Conservation (phyloP, 2,888 invertebrate genomes). For the Leptodirus hochenwartii region DNA sequence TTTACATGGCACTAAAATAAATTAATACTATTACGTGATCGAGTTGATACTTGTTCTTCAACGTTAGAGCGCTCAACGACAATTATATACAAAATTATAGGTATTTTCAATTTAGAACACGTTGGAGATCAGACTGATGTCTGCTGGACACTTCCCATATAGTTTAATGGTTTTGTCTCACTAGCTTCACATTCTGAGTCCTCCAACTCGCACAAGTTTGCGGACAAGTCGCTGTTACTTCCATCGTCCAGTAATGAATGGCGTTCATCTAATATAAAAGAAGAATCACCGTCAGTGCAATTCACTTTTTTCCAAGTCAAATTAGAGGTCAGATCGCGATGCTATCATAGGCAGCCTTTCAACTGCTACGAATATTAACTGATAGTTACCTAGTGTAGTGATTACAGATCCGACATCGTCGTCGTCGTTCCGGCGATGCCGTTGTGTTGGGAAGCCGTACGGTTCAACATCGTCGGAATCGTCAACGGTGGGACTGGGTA, state of each 20-base stretch:
- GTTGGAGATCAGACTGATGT: conserved; percentile 30
- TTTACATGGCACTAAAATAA: too few relatives aligned
- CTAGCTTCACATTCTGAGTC: conserved; percentile 65
- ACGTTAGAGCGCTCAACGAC: too few relatives aligned
- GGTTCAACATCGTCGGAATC: conserved; percentile 31
- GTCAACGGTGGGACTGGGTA: conserved; percentile 26
- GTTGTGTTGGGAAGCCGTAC: conserved; percentile 27
- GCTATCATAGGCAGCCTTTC: background rate
- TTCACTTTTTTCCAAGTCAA: too few relatives aligned
- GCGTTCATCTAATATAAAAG: conserved; percentile 39
- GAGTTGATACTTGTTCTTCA: too few relatives aligned
- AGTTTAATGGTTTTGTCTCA: conserved; percentile 27
- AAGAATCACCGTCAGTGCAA: too few relatives aligned
- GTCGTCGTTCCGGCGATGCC: conserved; percentile 27
- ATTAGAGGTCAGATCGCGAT: too few relatives aligned
- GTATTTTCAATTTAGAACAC: conserved; percentile 6
- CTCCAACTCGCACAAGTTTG: conserved; percentile 82
- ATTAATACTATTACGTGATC: too few relatives aligned
- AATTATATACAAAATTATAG: too few relatives aligned
- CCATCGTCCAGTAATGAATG: conserved; percentile 55
- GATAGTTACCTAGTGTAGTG: conserved; percentile 38
- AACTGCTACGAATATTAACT: conserved; percentile 6
- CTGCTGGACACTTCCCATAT: conserved; percentile 24
- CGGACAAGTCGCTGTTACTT: conserved; percentile 74
- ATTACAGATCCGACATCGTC: conserved; percentile 50